Evolutionary conservation across 2,113 vertebrate genomes (phyloP).

Genomic region (Eclectus roratus): DNA sequence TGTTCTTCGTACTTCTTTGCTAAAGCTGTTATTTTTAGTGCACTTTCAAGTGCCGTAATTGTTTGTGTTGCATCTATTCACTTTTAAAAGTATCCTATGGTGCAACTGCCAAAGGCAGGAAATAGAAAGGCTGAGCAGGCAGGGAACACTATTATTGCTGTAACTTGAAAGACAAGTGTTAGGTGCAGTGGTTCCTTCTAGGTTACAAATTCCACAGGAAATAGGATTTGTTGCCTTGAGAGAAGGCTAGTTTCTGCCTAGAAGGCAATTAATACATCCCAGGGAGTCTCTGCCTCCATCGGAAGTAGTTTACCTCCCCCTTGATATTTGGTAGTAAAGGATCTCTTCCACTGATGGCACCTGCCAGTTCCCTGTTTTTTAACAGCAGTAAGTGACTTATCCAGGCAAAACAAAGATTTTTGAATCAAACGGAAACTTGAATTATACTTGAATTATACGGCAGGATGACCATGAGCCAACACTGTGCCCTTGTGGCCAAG

Average conservation of each 20-base stretch:
- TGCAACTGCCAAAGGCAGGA: not conserved
- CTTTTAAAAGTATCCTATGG: not conserved
- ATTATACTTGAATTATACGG: too few relatives aligned
- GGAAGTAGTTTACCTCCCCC: not conserved
- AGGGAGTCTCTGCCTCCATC: not conserved
- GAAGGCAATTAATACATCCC: not conserved
- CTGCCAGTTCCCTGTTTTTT: not conserved
- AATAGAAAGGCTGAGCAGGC: not conserved
- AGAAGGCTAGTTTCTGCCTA: not conserved
- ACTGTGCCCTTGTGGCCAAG: too few relatives aligned
- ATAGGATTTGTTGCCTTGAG: not conserved
- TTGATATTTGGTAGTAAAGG: not conserved
- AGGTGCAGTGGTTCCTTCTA: fast-evolving
- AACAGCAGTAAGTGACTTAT: not conserved
- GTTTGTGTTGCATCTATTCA: not conserved
- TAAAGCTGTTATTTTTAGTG: not conserved
- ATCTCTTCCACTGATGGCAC: not conserved
- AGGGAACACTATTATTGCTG: not conserved
- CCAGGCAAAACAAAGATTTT: not conserved
- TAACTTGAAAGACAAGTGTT: not conserved
- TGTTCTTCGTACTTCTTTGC: not conserved
- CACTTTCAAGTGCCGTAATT: not conserved
- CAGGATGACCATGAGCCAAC: too few relatives aligned
- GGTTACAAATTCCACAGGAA: not conserved
- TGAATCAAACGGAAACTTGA: not conserved